Evolutionary conservation across 2,888 invertebrate genomes (phyloP), one percentile per base, ranked within the genome.

Genomic region (Campoplex capitator): DNA sequence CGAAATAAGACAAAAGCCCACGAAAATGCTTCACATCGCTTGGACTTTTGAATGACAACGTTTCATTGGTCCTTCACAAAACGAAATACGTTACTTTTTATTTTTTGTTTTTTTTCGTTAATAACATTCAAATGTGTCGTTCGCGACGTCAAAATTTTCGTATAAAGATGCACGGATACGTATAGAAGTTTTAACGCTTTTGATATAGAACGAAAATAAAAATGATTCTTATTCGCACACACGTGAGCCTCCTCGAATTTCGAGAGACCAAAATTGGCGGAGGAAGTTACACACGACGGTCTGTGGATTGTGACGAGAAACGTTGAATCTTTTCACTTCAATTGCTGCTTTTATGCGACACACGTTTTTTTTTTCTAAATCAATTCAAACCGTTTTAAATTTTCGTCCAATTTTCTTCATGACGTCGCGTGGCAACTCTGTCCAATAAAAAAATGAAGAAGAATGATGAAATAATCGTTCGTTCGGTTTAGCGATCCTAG

Each of bases 401-500:
- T 18, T 38, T 13, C 56, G n/a, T 76, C 48, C 13, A n/a, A 56
- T 58, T 65, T 77, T 65, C 54, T 45, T 48, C 56, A 54, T 28
- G n/a, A 62, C 76, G 74, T 70, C 68, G 77, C 78, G 83, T 81
- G 48, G 13, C 13, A 35, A 18, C 76, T 84, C 65, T 70, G 28
- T 54, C 70, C 73, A 79, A 78, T 84, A 58, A 84, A 88, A 83
- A 84, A 76, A 71, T 38, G 71, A 86, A 38, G 28, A 65, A 48
- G 3, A 48, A 23, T 48, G 77, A 75, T 83, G 76, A 87, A 80
- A 74, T 65, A 71, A 85, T 76, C 80, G 84, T 84, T 82, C 82
- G 32, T 83, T 83, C 84, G 84, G 84, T 76, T 80, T 88, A 88
- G 88, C 88, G 89, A 88, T 88, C 88, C 88, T 90, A 90, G 90